Evolutionary conservation across 2,888 invertebrate genomes (phyloP), one percentile per base, ranked within the genome.

Genomic region (Megamerina dolium): DNA sequence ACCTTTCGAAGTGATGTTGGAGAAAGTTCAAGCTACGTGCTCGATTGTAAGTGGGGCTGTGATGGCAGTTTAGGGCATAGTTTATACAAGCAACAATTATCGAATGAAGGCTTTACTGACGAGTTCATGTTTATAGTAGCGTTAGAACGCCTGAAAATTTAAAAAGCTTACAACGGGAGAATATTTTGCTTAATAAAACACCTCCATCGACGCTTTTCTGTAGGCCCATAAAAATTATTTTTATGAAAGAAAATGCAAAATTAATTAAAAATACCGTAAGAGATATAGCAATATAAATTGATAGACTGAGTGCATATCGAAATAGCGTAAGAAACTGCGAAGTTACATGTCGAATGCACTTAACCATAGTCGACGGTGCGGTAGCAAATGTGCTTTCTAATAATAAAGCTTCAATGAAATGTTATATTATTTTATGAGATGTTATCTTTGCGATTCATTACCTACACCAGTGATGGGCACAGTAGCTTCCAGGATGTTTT

Each of bases 21-120:
- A n/a, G n/a, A n/a, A n/a, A n/a, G n/a, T n/a, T n/a, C n/a, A n/a
- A n/a, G n/a, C n/a, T n/a, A n/a, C n/a, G 18, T 6, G 8, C 17
- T 40, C 2, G 33, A 40, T 23, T 40, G 33, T 33, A 33, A 40
- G 26, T 40, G 40, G 40, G 40, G 33, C 10, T 40, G 21, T 26
- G 33, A 40, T 23, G 32, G 33, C 3, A 40, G 20, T 21, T 32
- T 23, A 12, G 30, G 16, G 4, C 39, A 39, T 14, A 33, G 33
- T 14, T 12, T 33, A 14, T 40, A 40, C 33, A 40, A 40, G 2
- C 40, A 40, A 40, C 17, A 21, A 23, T 32, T 23, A 5, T 4
- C 17, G 3, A 18, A 32, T 13, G 2, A n/a, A 33, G 14, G 26
- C 13, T 4, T 3, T 18, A 40, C 13, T 6, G 21, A 40, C 33